A percentile compares a stretch with the other conserved stretches of the same genome.
phyloP scores from a whole-genome alignment of 1,140 invertebrate species.

The Rhagoletis pomonella region DNA sequence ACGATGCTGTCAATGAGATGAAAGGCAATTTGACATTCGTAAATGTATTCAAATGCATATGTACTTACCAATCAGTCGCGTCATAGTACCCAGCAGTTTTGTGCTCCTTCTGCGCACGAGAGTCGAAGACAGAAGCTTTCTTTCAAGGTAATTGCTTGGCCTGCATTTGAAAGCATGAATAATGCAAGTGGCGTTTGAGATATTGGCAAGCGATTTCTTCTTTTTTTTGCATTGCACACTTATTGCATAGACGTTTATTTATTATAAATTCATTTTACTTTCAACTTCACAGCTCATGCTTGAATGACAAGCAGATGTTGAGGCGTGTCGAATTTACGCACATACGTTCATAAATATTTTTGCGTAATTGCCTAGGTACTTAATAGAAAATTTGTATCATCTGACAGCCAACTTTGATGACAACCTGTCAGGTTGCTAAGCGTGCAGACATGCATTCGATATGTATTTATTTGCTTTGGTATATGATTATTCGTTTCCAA shows the following conservation, averaged over 20 bases:
- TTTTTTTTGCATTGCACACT: neutral
- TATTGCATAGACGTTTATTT: neutral
- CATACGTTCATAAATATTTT: neutral
- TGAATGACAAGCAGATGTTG: no score
- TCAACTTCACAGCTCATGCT: no score
- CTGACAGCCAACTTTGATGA: neutral
- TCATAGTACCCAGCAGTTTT: no score
- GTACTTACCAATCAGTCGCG: no score
- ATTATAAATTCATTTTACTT: no score
- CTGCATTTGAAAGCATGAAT: neutral
- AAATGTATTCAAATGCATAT: no score
- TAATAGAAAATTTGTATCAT: neutral
- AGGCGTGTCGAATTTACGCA: neutral
- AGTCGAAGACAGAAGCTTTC: no score
- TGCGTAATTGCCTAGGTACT: neutral
- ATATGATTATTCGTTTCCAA: no score
- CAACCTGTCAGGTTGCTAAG: neutral
- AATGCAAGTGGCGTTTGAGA: neutral
- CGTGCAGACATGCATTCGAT: constrained; percentile 1
- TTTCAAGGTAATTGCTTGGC: neutral
- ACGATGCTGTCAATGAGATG: neutral
- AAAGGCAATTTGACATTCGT: neutral
- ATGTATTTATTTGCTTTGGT: neutral
- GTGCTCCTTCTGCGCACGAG: no score
- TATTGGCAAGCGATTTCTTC: neutral